These are phyloP conservation scores for Ypsolopha scabrella DNA, from an alignment of 2,888 invertebrate genomes.

Conservation along the genomic window DNA sequence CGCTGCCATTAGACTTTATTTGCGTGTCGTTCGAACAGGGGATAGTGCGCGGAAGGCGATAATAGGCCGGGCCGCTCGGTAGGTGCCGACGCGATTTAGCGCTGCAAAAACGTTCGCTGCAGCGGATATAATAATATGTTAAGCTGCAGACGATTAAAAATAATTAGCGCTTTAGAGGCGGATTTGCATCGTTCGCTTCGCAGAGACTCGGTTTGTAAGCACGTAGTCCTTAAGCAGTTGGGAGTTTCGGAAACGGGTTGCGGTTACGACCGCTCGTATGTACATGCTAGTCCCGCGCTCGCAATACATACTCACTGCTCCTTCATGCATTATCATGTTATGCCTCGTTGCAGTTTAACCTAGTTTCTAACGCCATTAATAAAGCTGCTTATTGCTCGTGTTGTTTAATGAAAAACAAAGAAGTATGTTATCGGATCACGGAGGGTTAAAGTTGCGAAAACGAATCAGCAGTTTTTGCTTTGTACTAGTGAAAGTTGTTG, in stretches of 20 bases:
- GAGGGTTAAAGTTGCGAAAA: neutral
- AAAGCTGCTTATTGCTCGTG: neutral
- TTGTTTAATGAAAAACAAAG: neutral
- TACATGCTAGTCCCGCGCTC: neutral
- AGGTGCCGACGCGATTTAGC: slow-evolving; percentile 8
- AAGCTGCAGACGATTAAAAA: slow-evolving; percentile 40
- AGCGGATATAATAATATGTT: slow-evolving; percentile 21
- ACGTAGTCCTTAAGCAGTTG: slow-evolving; percentile 3
- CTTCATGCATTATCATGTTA: neutral
- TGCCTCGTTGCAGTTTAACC: neutral
- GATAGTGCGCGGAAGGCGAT: slow-evolving; percentile 28
- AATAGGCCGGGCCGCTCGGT: slow-evolving; percentile 23
- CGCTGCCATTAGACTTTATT: slow-evolving; percentile 4
- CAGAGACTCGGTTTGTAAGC: neutral
- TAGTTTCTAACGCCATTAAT: neutral
- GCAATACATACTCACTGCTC: neutral
- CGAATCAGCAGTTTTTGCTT: slow-evolving; percentile 2
- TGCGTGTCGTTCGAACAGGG: slow-evolving; percentile 3
- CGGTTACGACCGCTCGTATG: neutral
- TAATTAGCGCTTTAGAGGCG: slow-evolving; percentile 43
- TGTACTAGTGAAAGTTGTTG: slow-evolving; percentile 13
- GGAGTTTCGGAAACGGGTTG: neutral
- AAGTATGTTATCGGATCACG: neutral
- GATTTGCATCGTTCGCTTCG: slow-evolving; percentile 20
- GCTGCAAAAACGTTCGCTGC: slow-evolving; percentile 22